Base-by-base conservation (phyloP, 2,888 invertebrate genomes). In the Dynastes hyllus region DNA sequence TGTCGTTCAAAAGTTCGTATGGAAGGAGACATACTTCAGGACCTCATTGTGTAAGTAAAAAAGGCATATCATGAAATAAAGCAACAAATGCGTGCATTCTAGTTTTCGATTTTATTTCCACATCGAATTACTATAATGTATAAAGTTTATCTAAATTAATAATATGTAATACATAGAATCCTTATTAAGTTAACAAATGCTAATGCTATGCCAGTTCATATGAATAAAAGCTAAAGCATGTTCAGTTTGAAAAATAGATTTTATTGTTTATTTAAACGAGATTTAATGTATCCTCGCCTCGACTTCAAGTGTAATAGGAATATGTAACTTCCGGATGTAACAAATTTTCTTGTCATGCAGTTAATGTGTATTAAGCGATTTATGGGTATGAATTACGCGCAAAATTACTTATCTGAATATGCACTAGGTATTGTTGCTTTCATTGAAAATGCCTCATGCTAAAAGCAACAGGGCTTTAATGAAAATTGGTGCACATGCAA, bases 301-400 rank as follows among this genome's bases (percentile, higher is more conserved):
- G 16, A 16, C 16, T 53, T 16, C 53, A n/a, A 16, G 55, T 58
- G 22, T 78, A 76, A 76, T 76, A 51, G 65, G 22, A 53, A 32
- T 69, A 37, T 66, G 66, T 40, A 67, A 58, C 53, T 16, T 79
- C 76, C 76, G 79, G 79, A 76, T 79, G 76, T 50, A 76, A 61
- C 79, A 69, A 76, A 79, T 79, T 79, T 79, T 76, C 69, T 61
- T 73, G 79, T 76, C 79, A 70, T 66, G 40, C 51, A 61, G 50
- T 76, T 79, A 79, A 79, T 76, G 45, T 58, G 51, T 13, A 29
- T 29, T 53, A 71, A 71, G 71, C 55, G 58, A 71, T 71, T 58
- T 71, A 71, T 16, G 27, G 70, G 40, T 55, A 58, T 71, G 45
- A 58, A 67, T 50, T 29, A 55, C 76, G 32, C 29, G 51, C 65